These are phyloP conservation scores for Bacillus rossius DNA, from an alignment of 1,140 invertebrate genomes.

Conservation along the genomic window DNA sequence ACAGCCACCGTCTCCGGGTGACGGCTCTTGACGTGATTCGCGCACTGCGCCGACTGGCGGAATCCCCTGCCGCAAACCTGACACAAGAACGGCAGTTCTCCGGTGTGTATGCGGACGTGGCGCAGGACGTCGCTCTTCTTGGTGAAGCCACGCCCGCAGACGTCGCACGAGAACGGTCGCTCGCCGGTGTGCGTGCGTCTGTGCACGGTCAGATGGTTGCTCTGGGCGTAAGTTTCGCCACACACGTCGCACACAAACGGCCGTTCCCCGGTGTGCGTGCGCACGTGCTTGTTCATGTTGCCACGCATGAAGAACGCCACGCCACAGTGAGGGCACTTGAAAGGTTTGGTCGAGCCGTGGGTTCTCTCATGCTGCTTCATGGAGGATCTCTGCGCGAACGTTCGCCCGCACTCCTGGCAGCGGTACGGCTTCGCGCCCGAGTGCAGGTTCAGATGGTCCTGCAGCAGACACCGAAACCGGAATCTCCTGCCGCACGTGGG, in stretches of 20 bases:
- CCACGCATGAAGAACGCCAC: slow-evolving; percentile 13
- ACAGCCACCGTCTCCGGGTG: slow-evolving; percentile 11
- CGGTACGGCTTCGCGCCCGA: slow-evolving; percentile 26
- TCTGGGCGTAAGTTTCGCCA: slow-evolving; percentile 38
- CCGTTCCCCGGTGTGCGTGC: slow-evolving; percentile 36
- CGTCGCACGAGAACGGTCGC: slow-evolving; percentile 24
- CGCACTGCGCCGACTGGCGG: slow-evolving; percentile 16
- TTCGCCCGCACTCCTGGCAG: slow-evolving; percentile 30
- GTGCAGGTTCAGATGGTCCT: slow-evolving; percentile 31
- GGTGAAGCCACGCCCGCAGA: slow-evolving; percentile 24
- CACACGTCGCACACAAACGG: slow-evolving; percentile 42
- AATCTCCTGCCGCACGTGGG: slow-evolving; percentile 34
- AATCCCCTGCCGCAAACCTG: slow-evolving; percentile 25
- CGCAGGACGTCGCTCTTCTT: slow-evolving; percentile 19
- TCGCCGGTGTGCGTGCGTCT: slow-evolving; percentile 26
- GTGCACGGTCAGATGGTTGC: slow-evolving; percentile 22
- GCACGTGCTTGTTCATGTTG: slow-evolving; percentile 20
- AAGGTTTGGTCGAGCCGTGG: slow-evolving; percentile 3
- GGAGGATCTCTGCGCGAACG: slow-evolving; percentile 32
- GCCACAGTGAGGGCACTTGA: slow-evolving; percentile 14
- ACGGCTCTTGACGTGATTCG: slow-evolving; percentile 21
- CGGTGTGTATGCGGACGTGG: slow-evolving; percentile 29
- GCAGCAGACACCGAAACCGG: slow-evolving; percentile 25
- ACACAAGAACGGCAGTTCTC: slow-evolving; percentile 31
- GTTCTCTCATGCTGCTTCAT: slow-evolving; percentile 28